These are phyloP conservation scores for Drosophila murphyi DNA, from an alignment of 1,140 invertebrate genomes.

Conservation along the genomic window DNA sequence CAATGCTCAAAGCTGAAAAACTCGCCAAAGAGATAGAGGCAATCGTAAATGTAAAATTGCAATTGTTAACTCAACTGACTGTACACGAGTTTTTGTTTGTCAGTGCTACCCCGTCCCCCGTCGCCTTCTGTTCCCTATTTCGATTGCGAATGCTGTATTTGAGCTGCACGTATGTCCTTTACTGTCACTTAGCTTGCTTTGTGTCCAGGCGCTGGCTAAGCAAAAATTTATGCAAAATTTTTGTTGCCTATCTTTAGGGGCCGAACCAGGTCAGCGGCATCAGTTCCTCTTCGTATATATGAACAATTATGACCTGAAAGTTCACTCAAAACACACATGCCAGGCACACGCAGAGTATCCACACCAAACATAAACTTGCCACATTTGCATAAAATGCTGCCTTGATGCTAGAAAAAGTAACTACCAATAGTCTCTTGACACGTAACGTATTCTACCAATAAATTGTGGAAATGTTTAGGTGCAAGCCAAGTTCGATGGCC, in stretches of 20 bases:
- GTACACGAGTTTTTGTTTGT: conserved; percentile 48
- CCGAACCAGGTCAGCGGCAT: neutral
- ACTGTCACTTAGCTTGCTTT: conserved; percentile 54
- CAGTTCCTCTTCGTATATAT: conserved; percentile 2
- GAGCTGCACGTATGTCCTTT: conserved; percentile 36
- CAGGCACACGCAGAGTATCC: conserved; percentile 43
- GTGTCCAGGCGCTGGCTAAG: conserved; percentile 27
- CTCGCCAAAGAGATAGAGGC: conserved; percentile 40
- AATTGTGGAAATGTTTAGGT: conserved; percentile 74
- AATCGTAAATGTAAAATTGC: conserved; percentile 60
- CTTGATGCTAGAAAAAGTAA: conserved; percentile 66
- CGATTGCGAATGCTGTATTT: conserved; percentile 36
- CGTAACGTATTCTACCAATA: conserved; percentile 76
- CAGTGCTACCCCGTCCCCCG: neutral
- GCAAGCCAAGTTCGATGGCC: conserved; percentile 9
- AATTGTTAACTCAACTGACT: conserved; percentile 77
- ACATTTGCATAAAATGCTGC: conserved; percentile 77
- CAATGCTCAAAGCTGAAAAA: conserved; percentile 53
- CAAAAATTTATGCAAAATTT: conserved; percentile 65
- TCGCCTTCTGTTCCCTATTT: neutral
- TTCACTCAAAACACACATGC: conserved; percentile 68
- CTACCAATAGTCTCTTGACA: conserved; percentile 62
- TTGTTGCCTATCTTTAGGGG: conserved; percentile 16
- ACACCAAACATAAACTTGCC: conserved; percentile 69
- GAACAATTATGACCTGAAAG: conserved; percentile 56